Evolutionary conservation across 2,797 vertebrate genomes (phyloP), one percentile per base, ranked within the genome.

Genomic region (Natrix natrix): DNA sequence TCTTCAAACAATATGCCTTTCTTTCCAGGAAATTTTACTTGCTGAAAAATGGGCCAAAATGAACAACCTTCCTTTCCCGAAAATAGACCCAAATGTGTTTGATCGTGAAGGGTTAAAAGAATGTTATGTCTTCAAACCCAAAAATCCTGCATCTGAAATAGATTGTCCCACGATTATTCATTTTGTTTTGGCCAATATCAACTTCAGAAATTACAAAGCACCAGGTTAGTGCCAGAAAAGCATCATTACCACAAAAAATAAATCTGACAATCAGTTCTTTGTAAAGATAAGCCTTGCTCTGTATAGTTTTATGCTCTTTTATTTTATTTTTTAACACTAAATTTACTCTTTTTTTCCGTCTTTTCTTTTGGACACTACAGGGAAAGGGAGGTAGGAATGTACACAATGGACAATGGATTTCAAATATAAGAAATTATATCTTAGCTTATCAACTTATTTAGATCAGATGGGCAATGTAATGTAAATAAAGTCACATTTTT

Each of bases 41-140:
- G 99, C 99, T 32, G 99, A 99, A 95, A 99, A 99, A 95, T 99
- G 99, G 99, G 99, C 99, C 87, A 98, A 98, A 93, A 99, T 99
- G 99, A 99, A 99, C 98, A 99, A 99, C 92, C 98, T 99, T 60
- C 98, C 98, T 0, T 99, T 99, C 95, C 99, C 99, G 0, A 99
- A 99, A 97, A 99, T 99, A 48, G 99, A 99, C 95, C 98, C 99
- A 8, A 98, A 99, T 2, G 99, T 99, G 7, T 99, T 99, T 88
- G 99, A 99, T 96, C 98, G 99, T 0, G 99, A 99, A 96, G 99
- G 99, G 5, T 90, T 99, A 94, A 99, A 99, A 93, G 99, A 99
- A 94, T 99, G 99, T 95, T 99, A 99, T 0, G 96, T 99, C 87
- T 99, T 99, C 97, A 99, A 99, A 95, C 99, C 99, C 28, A 99